These are phyloP conservation scores for Oophaga sylvatica DNA, from an alignment of 2,797 vertebrate species.

Conservation along the genomic window DNA sequence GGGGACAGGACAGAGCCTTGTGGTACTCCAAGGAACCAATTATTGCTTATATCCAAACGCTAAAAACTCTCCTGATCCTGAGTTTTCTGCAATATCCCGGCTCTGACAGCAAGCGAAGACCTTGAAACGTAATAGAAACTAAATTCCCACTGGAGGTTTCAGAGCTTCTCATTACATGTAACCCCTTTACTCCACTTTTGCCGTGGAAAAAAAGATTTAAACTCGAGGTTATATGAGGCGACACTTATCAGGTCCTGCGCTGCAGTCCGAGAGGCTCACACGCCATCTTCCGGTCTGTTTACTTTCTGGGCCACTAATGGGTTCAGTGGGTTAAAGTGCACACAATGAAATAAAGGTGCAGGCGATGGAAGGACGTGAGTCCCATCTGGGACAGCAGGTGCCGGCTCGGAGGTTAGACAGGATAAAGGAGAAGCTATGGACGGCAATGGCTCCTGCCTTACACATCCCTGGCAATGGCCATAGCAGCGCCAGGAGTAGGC, in stretches of 20 bases:
- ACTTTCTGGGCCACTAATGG: slow-evolving; percentile 15
- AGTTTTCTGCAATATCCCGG: neutral
- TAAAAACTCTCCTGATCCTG: neutral
- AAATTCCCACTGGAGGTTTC: neutral
- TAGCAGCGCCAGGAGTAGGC: no score
- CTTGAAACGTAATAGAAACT: neutral
- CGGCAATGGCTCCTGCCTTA: no score
- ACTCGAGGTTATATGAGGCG: slow-evolving; percentile 11
- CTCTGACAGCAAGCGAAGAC: neutral
- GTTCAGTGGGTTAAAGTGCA: slow-evolving; percentile 17
- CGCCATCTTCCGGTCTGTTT: neutral
- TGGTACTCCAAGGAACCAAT: neutral
- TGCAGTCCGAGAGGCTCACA: neutral
- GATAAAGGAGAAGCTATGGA: no score
- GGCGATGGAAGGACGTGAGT: neutral
- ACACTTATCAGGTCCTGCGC: neutral
- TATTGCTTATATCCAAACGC: neutral
- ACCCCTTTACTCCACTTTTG: no score
- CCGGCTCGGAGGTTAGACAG: no score
- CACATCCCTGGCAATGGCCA: no score
- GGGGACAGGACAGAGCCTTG: no score
- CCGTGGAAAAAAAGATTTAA: neutral
- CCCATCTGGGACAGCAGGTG: no score
- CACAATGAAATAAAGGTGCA: slow-evolving; percentile 25
- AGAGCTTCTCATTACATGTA: neutral